These are phyloP conservation scores for Cynocephalus volans DNA, from an alignment of 2,113 vertebrate genomes.

Conservation along the genomic window DNA sequence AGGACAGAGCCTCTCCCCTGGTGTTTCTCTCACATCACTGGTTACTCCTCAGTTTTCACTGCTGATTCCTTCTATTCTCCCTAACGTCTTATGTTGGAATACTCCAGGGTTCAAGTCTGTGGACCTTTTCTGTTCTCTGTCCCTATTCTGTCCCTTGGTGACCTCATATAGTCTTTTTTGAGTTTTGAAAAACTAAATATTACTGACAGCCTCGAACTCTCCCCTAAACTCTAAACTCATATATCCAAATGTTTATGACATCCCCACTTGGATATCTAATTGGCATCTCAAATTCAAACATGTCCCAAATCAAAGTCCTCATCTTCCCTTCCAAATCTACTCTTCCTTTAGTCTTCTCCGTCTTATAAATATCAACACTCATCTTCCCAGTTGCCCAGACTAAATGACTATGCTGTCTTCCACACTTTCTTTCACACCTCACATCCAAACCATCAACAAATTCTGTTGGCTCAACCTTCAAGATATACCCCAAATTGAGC, in stretches of 20 bases:
- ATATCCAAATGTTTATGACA: neutral
- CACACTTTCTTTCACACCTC: neutral
- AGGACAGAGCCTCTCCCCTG: neutral
- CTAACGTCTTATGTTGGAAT: neutral
- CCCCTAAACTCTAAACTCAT: neutral
- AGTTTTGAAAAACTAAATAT: neutral
- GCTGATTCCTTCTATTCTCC: neutral
- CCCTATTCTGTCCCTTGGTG: neutral
- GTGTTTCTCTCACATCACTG: neutral
- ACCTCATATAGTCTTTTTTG: neutral
- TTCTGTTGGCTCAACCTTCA: neutral
- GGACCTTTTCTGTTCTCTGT: neutral
- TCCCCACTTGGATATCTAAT: neutral
- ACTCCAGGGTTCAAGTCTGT: neutral
- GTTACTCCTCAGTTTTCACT: neutral
- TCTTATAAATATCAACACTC: neutral
- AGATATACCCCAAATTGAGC: neutral
- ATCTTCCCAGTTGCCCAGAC: neutral
- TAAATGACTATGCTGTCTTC: neutral
- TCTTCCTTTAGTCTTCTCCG: neutral
- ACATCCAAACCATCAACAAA: constrained; percentile 1
- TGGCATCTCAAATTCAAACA: constrained; percentile 7
- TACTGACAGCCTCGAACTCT: neutral
- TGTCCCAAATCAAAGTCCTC: constrained; percentile 21
- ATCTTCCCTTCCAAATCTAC: neutral